phyloP scores from a whole-genome alignment of 2,113 vertebrate genomes.

The Sorex fumeus region DNA sequence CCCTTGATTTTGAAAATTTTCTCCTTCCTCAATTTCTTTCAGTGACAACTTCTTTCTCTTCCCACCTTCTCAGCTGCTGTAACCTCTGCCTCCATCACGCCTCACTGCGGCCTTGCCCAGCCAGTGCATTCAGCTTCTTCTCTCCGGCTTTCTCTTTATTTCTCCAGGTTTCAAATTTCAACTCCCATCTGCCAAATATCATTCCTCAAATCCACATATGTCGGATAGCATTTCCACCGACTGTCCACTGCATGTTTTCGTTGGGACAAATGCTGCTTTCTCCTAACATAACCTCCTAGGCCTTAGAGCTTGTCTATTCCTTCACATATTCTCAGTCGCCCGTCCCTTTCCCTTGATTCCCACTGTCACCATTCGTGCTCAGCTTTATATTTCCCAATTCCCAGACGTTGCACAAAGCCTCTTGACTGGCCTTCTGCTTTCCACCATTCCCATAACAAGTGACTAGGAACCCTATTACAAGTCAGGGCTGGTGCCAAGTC shows the following conservation, averaged over 20 bases:
- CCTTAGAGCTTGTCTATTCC: slow-evolving; percentile 12
- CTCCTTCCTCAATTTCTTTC: slow-evolving; percentile 24
- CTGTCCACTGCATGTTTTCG: not conserved
- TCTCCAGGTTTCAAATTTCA: not conserved
- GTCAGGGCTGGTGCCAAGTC: slow-evolving; percentile 2
- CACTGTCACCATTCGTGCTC: slow-evolving; percentile 35
- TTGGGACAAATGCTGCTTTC: slow-evolving; percentile 25
- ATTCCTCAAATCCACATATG: slow-evolving; percentile 45
- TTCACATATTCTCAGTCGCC: slow-evolving; percentile 45
- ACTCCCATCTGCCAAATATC: slow-evolving; percentile 38
- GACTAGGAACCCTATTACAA: slow-evolving; percentile 52
- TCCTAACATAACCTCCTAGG: not conserved
- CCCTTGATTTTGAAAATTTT: slow-evolving; percentile 8
- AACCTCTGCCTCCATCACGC: slow-evolving; percentile 5
- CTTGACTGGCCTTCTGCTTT: slow-evolving; percentile 64
- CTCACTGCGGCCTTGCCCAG: not conserved
- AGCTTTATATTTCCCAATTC: slow-evolving; percentile 61
- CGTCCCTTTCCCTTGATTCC: slow-evolving; percentile 40
- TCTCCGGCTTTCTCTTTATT: slow-evolving; percentile 50
- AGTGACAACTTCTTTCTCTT: not conserved
- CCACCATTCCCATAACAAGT: slow-evolving; percentile 66
- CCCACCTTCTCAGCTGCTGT: not conserved
- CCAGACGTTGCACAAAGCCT: slow-evolving; percentile 51
- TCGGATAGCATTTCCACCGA: not conserved
- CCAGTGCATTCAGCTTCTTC: not conserved